These are phyloP conservation scores for Xenops minutus DNA, from an alignment of 2,797 vertebrate genomes.

Conservation along the genomic window DNA sequence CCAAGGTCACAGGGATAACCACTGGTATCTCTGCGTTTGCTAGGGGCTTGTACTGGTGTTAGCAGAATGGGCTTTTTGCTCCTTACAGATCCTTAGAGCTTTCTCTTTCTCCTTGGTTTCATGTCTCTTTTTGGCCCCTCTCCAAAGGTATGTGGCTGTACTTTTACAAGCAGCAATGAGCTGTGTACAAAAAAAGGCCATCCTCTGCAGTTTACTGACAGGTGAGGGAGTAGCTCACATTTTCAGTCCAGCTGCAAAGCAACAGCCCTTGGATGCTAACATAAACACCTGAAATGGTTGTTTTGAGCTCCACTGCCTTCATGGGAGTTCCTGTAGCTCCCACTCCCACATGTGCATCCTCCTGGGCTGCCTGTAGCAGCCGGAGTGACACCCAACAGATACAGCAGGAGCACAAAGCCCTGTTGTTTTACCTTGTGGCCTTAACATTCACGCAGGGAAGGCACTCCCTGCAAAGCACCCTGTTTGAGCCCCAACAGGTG, in stretches of 20 bases:
- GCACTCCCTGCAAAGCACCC: rapidly evolving
- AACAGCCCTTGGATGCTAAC: not conserved
- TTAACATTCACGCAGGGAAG: not conserved
- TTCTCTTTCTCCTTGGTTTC: not conserved
- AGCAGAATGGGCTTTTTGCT: not conserved
- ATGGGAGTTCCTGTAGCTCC: rapidly evolving
- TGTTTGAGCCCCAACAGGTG: not conserved
- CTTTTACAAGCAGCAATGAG: rapidly evolving
- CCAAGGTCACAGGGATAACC: not conserved
- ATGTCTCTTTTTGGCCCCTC: not conserved
- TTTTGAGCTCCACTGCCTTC: not conserved
- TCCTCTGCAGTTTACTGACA: not conserved
- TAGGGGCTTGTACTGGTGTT: rapidly evolving
- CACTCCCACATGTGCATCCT: rapidly evolving
- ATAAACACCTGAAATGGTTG: not conserved
- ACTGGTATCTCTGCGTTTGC: not conserved
- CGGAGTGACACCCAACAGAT: not conserved
- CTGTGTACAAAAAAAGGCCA: not conserved
- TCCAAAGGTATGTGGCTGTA: not conserved
- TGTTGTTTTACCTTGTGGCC: not conserved
- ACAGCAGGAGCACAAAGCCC: not conserved
- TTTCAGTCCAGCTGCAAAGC: not conserved
- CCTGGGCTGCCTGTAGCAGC: rapidly evolving
- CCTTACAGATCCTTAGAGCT: not conserved
- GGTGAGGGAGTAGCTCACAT: rapidly evolving